A percentile compares a stretch with the other conserved stretches of the same genome.
phyloP scores from a whole-genome alignment of 2,888 invertebrate species.

The Tipula confusa region DNA sequence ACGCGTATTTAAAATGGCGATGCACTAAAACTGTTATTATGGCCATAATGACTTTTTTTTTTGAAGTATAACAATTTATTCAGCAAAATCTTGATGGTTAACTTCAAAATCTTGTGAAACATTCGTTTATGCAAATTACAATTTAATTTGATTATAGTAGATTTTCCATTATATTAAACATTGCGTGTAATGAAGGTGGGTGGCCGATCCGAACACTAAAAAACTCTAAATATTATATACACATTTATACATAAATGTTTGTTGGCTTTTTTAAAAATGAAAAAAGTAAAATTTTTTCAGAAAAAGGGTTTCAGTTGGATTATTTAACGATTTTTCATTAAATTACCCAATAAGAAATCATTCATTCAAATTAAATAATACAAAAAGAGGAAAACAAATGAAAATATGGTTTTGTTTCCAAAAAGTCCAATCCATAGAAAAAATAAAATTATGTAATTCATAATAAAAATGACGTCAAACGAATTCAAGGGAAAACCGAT shows the following conservation, averaged over 20 bases:
- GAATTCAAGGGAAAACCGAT: background rate
- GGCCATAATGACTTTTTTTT: too few species aligned
- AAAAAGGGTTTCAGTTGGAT: background rate
- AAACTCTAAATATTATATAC: background rate
- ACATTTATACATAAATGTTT: too few species aligned
- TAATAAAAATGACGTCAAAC: constrained; percentile 9
- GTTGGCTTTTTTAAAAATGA: background rate
- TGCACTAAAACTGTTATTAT: too few species aligned
- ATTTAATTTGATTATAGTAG: too few species aligned
- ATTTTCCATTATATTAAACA: too few species aligned
- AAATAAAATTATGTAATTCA: background rate
- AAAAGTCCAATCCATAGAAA: background rate
- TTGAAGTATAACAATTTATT: too few species aligned
- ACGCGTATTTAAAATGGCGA: too few species aligned
- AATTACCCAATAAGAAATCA: background rate
- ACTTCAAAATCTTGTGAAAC: too few species aligned
- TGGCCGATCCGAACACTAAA: background rate
- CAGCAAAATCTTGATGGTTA: too few species aligned
- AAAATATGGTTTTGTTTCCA: background rate
- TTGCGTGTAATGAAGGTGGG: too few species aligned
- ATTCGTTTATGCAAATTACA: too few species aligned
- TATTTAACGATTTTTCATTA: background rate
- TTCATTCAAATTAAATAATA: background rate
- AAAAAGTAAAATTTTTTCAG: background rate
- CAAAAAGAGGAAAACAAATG: background rate